Conservation (phyloP, 2,888 invertebrate genomes). For the Nowickia ferox region DNA sequence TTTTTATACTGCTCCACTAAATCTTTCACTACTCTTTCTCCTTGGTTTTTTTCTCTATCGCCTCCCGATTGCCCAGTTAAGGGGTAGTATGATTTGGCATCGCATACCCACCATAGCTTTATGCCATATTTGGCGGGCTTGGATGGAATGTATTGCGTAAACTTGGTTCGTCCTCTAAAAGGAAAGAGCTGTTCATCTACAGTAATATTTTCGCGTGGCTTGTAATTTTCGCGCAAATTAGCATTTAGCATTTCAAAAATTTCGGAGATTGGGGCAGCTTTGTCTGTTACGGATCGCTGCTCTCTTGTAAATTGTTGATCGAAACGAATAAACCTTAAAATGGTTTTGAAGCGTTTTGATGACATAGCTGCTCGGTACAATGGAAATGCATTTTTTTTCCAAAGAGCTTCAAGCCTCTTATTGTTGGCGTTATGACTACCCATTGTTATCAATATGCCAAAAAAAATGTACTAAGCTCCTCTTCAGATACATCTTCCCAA, state of each 20-base stretch:
- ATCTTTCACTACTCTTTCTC: too few species aligned
- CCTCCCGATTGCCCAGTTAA: too few species aligned
- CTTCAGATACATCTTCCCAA: conserved; percentile 19
- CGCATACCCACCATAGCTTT: conserved; percentile 13
- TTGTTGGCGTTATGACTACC: conserved; percentile 16
- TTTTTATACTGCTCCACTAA: too few species aligned
- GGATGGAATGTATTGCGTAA: not conserved
- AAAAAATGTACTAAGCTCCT: conserved; percentile 28
- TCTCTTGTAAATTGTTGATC: conserved; percentile 16
- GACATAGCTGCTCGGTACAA: conserved; percentile 19
- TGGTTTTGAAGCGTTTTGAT: not conserved
- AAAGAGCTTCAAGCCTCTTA: conserved; percentile 7
- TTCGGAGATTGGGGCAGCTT: conserved; percentile 17
- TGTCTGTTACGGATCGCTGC: conserved; percentile 7
- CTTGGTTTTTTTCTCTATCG: too few species aligned
- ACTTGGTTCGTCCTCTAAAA: not conserved
- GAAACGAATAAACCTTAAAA: conserved; percentile 26
- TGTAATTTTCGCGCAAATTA: conserved; percentile 18
- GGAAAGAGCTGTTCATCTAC: conserved; percentile 27
- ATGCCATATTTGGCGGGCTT: not conserved
- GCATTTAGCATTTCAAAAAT: conserved; percentile 48
- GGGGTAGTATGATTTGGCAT: too few species aligned
- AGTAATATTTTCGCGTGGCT: conserved; percentile 5
- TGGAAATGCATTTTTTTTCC: conserved; percentile 19
- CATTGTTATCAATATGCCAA: conserved; percentile 26